Conservation (phyloP, 2,888 invertebrate species). For the Trichogramma dendrolimi region DNA sequence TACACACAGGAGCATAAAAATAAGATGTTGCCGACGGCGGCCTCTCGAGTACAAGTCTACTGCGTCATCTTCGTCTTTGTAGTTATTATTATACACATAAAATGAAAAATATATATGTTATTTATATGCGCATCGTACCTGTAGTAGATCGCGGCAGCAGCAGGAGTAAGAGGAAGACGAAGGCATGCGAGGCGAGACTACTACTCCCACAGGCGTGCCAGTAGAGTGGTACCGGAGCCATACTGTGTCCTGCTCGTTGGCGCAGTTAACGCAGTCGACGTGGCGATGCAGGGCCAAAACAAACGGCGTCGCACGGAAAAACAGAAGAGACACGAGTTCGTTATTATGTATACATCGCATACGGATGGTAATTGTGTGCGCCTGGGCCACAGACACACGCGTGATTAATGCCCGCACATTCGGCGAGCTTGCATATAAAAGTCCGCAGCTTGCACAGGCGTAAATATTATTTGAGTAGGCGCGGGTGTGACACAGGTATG, state of each 20-base stretch:
- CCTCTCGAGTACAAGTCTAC: too few relatives aligned
- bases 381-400: neutral
- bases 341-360: neutral
- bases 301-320: neutral
- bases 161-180: conserved; percentile 63
- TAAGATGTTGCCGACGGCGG: too few relatives aligned
- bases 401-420: neutral
- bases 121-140: conserved; percentile 52
- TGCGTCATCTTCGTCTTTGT: too few relatives aligned
- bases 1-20: too few relatives aligned
- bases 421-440: neutral
- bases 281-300: neutral
- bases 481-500: too few relatives aligned
- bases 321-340: conserved; percentile 8
- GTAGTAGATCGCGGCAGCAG: conserved; percentile 68
- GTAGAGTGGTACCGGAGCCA: conserved; percentile 69
- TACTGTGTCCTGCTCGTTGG: conserved; percentile 65
- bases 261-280: too few relatives aligned
- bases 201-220: conserved; percentile 78
- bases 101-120: too few relatives aligned
- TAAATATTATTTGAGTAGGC: too few relatives aligned
- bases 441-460: too few relatives aligned
- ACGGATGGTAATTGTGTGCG: neutral
- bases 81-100: too few relatives aligned
- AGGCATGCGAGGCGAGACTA: conserved; percentile 61